Conservation (phyloP, 2,113 vertebrate species). For the Spea bombifrons region DNA sequence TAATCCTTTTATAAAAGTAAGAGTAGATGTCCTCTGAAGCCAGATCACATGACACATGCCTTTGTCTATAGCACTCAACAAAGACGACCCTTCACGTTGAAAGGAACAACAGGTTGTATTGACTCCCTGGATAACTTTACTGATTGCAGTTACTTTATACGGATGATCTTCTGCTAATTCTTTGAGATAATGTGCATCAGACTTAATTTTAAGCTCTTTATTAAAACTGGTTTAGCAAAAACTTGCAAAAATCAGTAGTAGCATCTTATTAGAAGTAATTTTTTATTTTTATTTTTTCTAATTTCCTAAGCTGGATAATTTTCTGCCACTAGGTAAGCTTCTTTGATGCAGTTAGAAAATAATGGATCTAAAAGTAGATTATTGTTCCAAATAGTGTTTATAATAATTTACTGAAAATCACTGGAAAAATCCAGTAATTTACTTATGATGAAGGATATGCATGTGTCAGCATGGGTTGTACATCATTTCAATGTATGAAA, state of each 20-base stretch:
- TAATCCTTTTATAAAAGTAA: conserved; percentile 73
- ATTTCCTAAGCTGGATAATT: background rate
- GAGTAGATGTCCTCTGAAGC: conserved; percentile 69
- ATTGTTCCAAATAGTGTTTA: no score
- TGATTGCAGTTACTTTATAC: conserved; percentile 41
- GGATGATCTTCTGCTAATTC: conserved; percentile 28
- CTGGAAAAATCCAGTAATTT: no score
- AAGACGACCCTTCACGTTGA: conserved; percentile 47
- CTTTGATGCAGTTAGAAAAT: no score
- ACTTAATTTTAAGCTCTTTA: background rate
- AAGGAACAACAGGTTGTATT: conserved; percentile 50
- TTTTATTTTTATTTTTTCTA: background rate
- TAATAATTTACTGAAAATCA: no score
- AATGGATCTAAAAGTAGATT: no score
- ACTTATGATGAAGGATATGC: no score
- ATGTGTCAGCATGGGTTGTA: no score
- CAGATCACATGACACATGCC: conserved; percentile 66
- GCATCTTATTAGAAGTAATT: background rate
- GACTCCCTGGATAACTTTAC: conserved; percentile 47
- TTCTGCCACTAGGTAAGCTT: no score
- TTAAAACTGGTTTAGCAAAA: background rate
- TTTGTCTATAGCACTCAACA: conserved; percentile 59
- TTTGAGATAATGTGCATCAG: conserved; percentile 22
- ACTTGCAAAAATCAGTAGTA: background rate
- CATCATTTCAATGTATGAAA: no score